Base-by-base conservation (phyloP, 2,113 vertebrate genomes). In the Amphiprion ocellaris region DNA sequence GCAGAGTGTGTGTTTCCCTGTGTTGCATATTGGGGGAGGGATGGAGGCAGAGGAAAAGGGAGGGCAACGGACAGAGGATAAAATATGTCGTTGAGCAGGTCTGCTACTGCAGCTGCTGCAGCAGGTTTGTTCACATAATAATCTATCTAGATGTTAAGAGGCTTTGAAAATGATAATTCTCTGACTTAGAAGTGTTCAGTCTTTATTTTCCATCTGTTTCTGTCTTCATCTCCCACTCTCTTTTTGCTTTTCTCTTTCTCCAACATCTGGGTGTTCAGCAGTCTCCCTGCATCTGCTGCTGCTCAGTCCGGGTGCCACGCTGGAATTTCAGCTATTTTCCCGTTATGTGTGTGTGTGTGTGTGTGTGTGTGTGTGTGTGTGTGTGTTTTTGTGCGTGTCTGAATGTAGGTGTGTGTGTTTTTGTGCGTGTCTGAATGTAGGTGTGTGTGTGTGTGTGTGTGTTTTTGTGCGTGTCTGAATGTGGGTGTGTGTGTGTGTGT, bases 241-340 rank as follows among this genome's bases (percentile, higher is more conserved):
- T 33, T 47, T 58, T 50, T 70, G 26, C 69, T n/a, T 76, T 37
- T 44, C 61, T 53, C 41, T 74, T 39, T 49, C 61, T 53, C 75
- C 74, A 90, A 88, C 92, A 93, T 90, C 90, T 91, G 86, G 83
- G 79, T 64, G 33, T 79, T 79, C 69, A 75, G 69, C 62, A 73
- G 64, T 70, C 64, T 58, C 15, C 30, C 62, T 72, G 74, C 86
- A 90, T 92, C 90, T 93, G 92, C 87, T 91, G 87, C 87, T 73
- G 84, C 84, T 89, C 84, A 77, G 80, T 81, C 66, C 11, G 84
- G 73, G 77, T 93, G 89, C 91, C 72, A 80, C 16, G 59, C 69
- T 90, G 90, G 94, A 94, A 95, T 95, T 81, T 78, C 70, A 92
- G 89, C 82, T 84, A 93, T 95, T 93, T 93, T 89, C 83, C 59